These are phyloP conservation scores for Sorex fumeus DNA, from an alignment of 2,113 vertebrate genomes.

Conservation along the genomic window DNA sequence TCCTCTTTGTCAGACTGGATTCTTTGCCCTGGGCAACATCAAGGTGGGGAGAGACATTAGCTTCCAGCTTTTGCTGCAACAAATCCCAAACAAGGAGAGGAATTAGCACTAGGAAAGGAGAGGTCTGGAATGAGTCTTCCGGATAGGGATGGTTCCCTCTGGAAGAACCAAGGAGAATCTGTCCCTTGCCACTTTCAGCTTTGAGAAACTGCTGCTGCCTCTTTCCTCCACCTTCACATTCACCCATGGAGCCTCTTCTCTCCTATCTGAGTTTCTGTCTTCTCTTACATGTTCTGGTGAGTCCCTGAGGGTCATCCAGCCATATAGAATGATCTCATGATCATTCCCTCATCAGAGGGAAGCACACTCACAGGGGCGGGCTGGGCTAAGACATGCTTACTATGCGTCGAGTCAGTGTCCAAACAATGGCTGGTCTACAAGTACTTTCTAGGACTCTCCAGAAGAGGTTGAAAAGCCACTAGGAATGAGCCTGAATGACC, in stretches of 20 bases:
- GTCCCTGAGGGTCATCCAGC: neutral
- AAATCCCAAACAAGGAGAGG: neutral
- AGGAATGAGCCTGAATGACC: neutral
- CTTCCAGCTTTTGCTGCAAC: neutral
- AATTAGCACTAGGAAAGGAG: neutral
- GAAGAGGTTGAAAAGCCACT: neutral
- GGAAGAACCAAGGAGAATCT: neutral
- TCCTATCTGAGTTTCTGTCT: neutral
- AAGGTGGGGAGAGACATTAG: neutral
- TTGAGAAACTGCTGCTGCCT: neutral
- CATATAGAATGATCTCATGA: neutral
- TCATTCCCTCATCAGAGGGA: neutral
- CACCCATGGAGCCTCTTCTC: neutral
- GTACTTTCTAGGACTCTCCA: neutral
- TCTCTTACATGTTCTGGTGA: neutral
- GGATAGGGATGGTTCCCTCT: neutral
- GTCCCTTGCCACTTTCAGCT: neutral
- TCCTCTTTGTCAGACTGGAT: no score
- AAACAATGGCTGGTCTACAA: neutral
- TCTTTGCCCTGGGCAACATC: no score
- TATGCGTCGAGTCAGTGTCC: neutral
- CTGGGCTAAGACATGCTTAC: no score
- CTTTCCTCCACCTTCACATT: neutral
- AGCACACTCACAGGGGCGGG: neutral
- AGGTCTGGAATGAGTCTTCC: neutral